phyloP scores from a whole-genome alignment of 1,140 invertebrate species.

The Pomacea maculata region DNA sequence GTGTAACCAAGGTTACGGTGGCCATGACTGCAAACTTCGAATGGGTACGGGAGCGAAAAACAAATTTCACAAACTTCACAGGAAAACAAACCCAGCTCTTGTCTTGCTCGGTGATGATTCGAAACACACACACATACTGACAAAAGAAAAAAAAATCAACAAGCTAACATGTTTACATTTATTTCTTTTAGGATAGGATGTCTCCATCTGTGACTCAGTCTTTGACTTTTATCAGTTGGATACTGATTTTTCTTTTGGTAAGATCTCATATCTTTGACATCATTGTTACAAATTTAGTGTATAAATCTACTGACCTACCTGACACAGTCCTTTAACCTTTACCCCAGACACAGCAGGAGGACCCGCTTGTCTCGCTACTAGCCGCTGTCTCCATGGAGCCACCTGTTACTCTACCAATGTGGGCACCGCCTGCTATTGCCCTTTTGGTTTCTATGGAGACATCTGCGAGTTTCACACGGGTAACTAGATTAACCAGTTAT shows the following conservation, averaged over 20 bases:
- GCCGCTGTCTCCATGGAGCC: background rate
- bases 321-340: background rate
- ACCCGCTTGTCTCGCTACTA: background rate
- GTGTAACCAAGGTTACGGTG: background rate
- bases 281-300: background rate
- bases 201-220: too few species aligned
- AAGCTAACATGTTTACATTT: too few species aligned
- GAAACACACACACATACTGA: background rate
- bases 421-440: background rate
- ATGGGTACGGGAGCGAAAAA: background rate
- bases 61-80: background rate
- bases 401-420: background rate
- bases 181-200: too few species aligned
- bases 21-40: background rate
- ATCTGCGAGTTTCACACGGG: background rate
- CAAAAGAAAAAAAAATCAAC: too few species aligned
- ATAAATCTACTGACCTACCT: background rate
- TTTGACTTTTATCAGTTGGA: background rate
- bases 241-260: background rate
- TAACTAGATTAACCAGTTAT: background rate
- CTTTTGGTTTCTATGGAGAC: conserved; percentile 1
- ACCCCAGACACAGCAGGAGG: background rate
- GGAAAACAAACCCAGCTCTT: background rate
- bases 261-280: background rate
- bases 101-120: background rate